These are phyloP conservation scores for Cyrtonyx montezumae DNA, from an alignment of 2,113 vertebrate genomes.

Conservation along the genomic window DNA sequence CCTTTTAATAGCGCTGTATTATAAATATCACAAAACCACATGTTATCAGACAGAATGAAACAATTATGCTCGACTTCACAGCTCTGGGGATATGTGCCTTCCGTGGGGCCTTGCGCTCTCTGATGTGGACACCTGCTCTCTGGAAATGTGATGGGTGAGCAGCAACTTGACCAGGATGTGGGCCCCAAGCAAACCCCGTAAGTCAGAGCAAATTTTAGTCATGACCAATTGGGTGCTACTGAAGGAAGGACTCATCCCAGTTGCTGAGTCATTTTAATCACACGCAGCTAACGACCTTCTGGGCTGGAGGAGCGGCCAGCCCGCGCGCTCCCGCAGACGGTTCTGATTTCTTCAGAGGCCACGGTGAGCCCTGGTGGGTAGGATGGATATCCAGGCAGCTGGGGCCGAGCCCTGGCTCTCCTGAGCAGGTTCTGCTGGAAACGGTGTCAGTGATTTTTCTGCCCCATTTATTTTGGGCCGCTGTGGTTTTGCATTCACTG, in stretches of 20 bases:
- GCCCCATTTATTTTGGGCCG: background rate
- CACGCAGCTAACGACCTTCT: background rate
- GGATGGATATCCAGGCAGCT: background rate
- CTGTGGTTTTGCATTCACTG: background rate
- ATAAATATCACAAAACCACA: slow-evolving; percentile 68
- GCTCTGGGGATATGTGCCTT: background rate
- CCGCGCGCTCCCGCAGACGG: background rate
- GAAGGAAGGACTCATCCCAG: background rate
- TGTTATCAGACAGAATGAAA: slow-evolving; percentile 69
- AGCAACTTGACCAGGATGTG: slow-evolving; percentile 32
- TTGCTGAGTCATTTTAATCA: slow-evolving; percentile 31
- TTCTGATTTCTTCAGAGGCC: background rate
- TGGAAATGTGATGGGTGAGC: slow-evolving; percentile 42
- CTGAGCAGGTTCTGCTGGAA: background rate
- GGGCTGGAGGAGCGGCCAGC: background rate
- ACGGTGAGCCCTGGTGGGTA: background rate
- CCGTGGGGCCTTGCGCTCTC: slow-evolving; percentile 8
- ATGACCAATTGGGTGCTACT: slow-evolving; percentile 38
- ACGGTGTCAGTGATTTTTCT: background rate
- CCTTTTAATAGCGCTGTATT: slow-evolving; percentile 48
- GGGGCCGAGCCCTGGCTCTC: background rate
- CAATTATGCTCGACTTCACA: slow-evolving; percentile 52
- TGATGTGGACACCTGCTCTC: slow-evolving; percentile 67
- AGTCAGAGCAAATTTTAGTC: slow-evolving; percentile 7
- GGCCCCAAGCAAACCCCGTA: background rate